Base-by-base conservation (phyloP, 2,888 invertebrate species). In the Drosophila anceps region DNA sequence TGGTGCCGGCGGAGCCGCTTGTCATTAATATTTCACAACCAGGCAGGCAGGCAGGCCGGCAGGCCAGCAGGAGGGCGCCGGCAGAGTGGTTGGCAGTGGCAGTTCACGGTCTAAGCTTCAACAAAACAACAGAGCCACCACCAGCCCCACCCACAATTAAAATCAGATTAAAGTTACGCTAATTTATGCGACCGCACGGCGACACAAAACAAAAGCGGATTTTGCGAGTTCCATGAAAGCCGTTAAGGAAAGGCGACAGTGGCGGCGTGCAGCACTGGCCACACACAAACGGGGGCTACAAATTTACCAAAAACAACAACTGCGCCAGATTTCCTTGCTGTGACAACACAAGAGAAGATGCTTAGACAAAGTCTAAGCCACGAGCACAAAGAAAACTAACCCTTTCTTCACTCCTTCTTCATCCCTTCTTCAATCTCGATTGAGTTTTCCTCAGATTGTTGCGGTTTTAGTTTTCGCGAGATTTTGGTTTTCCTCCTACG, bases 151-250 rank as follows among this genome's bases (percentile, higher is more conserved):
- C 75, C 75, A 81, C 79, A 84, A 90, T 87, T 91, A 85, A 90
- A 90, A 91, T 90, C 90, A 88, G 90, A 90, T 90, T 87, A 91
- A 90, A 91, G 81, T 88, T 72, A 73, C 76, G 87, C 91, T 91
- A 91, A 91, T 92, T 91, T 92, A 91, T 91, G 92, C 91, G 79
- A 84, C 83, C 90, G 81, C 91, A 91, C 90, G 86, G 76, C 78
- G 90, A 76, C 88, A 87, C 79, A 88, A 81, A 82, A 89, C 88
- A 88, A 79, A 89, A 83, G 78, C 75, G 74, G 66, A 80, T 67
- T 73, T 76, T 72, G 46, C 37, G 63, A 75, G 64, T 64, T 67
- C 57, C 76, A 64, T 51, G 44, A 75, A 67, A 63, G 69, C 74
- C 62, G 65, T 43, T 50, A 46, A 74, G 55, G 64, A 24, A 59